Percentiles rank a stretch among this genome's conserved stretches.
These are phyloP conservation scores for Lycocorax pyrrhopterus DNA, from an alignment of 2,113 vertebrate genomes.

Conservation along the genomic window DNA sequence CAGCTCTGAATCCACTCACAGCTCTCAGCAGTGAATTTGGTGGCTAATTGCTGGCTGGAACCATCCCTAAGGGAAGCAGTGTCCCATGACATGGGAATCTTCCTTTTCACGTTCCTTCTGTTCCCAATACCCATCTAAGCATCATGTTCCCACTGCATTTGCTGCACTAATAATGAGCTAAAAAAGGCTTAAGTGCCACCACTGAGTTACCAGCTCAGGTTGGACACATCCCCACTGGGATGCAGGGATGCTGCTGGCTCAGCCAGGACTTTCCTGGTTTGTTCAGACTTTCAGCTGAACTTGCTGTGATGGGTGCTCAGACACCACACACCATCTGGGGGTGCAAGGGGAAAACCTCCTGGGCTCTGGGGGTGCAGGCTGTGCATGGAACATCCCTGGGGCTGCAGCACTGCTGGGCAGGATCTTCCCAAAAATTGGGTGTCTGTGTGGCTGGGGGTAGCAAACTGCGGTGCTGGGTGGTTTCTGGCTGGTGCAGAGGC, in stretches of 20 bases:
- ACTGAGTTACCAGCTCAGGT: neutral
- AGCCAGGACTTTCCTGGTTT: neutral
- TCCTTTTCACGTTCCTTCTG: neutral
- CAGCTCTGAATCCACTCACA: fast-evolving
- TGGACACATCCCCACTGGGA: neutral
- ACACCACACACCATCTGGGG: neutral
- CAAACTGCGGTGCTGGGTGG: neutral
- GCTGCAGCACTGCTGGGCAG: neutral
- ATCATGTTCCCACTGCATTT: fast-evolving
- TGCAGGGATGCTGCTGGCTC: neutral
- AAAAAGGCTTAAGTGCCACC: neutral
- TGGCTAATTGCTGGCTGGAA: neutral
- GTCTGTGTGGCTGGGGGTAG: neutral
- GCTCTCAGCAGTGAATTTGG: neutral
- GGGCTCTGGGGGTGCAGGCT: neutral
- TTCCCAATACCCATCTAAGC: neutral
- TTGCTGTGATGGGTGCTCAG: neutral
- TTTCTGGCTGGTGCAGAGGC: neutral
- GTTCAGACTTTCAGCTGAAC: neutral
- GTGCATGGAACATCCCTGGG: neutral
- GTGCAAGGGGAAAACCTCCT: neutral
- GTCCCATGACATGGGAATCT: fast-evolving
- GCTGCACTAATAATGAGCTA: neutral
- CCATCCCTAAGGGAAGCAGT: neutral
- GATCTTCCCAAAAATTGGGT: fast-evolving